Conservation (phyloP, 2,888 invertebrate species). For the Pecten maximus region DNA sequence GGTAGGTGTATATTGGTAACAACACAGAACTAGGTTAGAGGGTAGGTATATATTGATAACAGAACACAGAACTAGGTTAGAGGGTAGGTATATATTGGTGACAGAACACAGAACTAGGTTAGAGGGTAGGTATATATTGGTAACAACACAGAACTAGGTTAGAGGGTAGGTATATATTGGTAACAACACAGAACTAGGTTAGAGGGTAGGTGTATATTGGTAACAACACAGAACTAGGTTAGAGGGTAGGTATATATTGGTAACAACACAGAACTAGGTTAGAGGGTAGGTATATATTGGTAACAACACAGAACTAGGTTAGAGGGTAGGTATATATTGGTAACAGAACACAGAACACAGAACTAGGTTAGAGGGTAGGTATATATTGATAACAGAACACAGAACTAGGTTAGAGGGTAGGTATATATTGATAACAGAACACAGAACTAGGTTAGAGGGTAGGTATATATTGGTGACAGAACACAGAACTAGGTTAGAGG, state of each 20-base stretch:
- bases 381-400: neutral
- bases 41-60: slow-evolving; percentile 79
- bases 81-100: slow-evolving; percentile 85
- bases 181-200: neutral
- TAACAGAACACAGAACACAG: neutral
- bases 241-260: neutral
- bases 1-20: neutral
- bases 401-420: neutral
- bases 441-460: neutral
- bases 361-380: neutral
- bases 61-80: slow-evolving; percentile 91
- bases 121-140: neutral
- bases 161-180: neutral
- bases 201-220: neutral
- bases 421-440: neutral
- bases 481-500: slow-evolving; percentile 92
- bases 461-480: slow-evolving; percentile 84
- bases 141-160: neutral
- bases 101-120: neutral
- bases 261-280: slow-evolving; percentile 92
- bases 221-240: neutral
- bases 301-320: neutral
- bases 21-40: neutral
- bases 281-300: slow-evolving; percentile 85
- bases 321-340: neutral